Percentiles rank a stretch among this genome's conserved stretches.
Conservation (phyloP, 2,113 vertebrate species). For the Mormyrus lacerda region DNA sequence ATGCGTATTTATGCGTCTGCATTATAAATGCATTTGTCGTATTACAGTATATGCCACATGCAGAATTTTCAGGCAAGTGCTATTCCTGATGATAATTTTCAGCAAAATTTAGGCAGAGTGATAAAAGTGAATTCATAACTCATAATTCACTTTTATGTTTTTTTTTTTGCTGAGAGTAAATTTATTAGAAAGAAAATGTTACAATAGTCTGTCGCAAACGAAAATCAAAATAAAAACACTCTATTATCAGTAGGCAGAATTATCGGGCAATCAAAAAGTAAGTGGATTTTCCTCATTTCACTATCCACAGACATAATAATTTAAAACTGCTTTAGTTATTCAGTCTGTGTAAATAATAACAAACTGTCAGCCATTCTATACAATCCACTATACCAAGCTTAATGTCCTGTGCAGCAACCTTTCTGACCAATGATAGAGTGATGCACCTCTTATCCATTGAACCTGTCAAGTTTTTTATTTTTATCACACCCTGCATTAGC, state of each 20-base stretch:
- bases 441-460: not conserved
- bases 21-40: conserved; percentile 34
- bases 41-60: not conserved
- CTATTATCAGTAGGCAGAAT: not conserved
- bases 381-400: not conserved
- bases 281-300: not conserved
- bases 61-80: not conserved
- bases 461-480: not conserved
- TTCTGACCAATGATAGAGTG: not conserved
- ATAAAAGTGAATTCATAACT: no score
- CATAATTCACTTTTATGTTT: not conserved
- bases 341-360: not conserved
- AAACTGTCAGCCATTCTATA: not conserved
- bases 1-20: conserved; percentile 35
- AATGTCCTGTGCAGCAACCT: not conserved
- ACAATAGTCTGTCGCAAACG: not conserved
- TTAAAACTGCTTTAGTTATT: not conserved
- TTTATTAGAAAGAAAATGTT: not conserved
- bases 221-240: not conserved
- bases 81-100: not conserved
- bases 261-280: not conserved
- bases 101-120: not conserved
- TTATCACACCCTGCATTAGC: not conserved
- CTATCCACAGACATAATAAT: not conserved
- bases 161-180: not conserved